phyloP scores from a whole-genome alignment of 2,113 vertebrate genomes.

The Hemibagrus wyckioides region DNA sequence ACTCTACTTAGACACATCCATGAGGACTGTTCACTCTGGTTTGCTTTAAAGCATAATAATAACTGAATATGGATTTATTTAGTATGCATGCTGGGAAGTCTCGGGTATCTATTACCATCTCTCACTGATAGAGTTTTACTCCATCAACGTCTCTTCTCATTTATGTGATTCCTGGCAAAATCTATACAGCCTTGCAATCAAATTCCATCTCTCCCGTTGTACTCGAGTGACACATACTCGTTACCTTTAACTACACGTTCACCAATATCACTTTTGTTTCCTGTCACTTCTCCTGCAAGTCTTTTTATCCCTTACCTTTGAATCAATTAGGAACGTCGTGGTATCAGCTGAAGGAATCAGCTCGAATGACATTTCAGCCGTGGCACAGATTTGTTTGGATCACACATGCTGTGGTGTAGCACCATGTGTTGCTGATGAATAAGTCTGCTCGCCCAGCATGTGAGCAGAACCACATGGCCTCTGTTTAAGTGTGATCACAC shows the following conservation, averaged over 20 bases:
- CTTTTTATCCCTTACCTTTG: background rate
- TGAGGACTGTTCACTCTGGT: background rate
- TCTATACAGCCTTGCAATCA: constrained; percentile 13
- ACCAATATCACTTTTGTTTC: background rate
- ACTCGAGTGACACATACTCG: background rate
- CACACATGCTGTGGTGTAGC: constrained; percentile 28
- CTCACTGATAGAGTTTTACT: background rate
- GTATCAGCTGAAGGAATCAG: background rate
- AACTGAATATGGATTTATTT: background rate
- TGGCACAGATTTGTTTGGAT: constrained; percentile 53
- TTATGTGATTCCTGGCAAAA: constrained; percentile 1
- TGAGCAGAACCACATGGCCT: constrained; percentile 45
- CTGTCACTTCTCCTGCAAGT: background rate
- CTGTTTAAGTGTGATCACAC: constrained; percentile 50
- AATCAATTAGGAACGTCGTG: background rate
- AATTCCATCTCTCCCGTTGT: background rate
- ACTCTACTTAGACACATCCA: background rate
- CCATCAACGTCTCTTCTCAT: constrained; percentile 18
- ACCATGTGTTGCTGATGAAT: constrained; percentile 43
- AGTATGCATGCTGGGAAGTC: background rate
- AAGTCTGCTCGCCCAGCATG: constrained; percentile 32
- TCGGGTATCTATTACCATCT: constrained; percentile 12
- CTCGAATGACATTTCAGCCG: constrained; percentile 1
- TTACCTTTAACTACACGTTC: background rate
- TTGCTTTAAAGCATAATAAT: constrained; percentile 32